Conservation (phyloP, 2,888 invertebrate genomes). For the Phoenoteleia sp. region DNA sequence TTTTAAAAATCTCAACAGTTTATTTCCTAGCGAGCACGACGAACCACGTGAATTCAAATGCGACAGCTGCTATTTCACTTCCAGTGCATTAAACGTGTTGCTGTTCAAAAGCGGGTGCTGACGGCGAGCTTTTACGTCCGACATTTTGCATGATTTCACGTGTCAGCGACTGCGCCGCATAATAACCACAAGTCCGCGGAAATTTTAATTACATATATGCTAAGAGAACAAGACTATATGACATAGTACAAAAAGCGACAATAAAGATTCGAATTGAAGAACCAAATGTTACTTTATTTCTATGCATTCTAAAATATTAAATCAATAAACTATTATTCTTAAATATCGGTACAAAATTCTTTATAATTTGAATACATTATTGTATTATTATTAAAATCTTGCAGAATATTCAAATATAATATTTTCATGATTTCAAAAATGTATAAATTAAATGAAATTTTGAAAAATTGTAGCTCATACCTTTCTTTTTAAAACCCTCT, state of each 20-base stretch:
- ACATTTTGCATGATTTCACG: slow-evolving; percentile 83
- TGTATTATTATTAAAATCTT: too few relatives aligned
- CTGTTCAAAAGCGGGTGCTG: slow-evolving; percentile 77
- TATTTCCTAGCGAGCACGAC: slow-evolving; percentile 70
- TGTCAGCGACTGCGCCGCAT: slow-evolving; percentile 80
- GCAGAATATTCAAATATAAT: too few relatives aligned
- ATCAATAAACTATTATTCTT: too few relatives aligned
- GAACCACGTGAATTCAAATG: slow-evolving; percentile 78
- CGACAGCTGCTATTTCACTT: slow-evolving; percentile 83
- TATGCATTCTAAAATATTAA: too few relatives aligned
- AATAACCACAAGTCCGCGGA: slow-evolving; percentile 79
- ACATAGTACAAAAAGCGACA: slow-evolving; percentile 28
- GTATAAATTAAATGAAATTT: too few relatives aligned
- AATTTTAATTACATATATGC: slow-evolving; percentile 81
- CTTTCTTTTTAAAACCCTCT: too few relatives aligned
- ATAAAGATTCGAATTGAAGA: slow-evolving; percentile 29
- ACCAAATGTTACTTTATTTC: neutral
- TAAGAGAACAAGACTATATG: slow-evolving; percentile 59
- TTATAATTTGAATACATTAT: too few relatives aligned
- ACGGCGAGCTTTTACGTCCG: slow-evolving; percentile 79
- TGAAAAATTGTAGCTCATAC: too few relatives aligned
- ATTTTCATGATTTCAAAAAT: too few relatives aligned
- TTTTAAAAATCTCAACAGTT: slow-evolving; percentile 73
- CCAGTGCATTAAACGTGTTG: slow-evolving; percentile 80
- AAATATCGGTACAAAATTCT: too few relatives aligned